Evolutionary conservation across 1,140 invertebrate species (phyloP).

Genomic region (Drosophila jambulina): DNA sequence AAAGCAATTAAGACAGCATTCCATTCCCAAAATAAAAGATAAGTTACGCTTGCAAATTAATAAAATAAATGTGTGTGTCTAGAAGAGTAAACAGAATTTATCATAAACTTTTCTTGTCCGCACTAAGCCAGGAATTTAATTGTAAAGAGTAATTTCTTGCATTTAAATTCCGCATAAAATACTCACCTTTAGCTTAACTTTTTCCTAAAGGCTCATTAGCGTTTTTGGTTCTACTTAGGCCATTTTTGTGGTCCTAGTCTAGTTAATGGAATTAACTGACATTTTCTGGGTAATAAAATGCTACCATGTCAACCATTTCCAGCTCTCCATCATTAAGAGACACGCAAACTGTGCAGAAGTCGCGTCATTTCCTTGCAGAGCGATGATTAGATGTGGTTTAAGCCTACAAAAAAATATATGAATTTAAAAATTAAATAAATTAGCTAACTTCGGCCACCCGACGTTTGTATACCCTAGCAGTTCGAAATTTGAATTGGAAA

Average conservation of each 20-base stretch:
- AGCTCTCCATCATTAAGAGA: constrained; percentile 51
- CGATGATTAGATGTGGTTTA: constrained; percentile 49
- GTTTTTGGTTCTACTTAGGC: background rate
- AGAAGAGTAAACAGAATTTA: background rate
- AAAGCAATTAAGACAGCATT: background rate
- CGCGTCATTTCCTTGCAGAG: constrained; percentile 55
- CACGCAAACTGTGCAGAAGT: constrained; percentile 59
- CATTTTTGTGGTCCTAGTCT: background rate
- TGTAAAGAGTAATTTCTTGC: constrained; percentile 3
- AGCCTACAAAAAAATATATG: background rate
- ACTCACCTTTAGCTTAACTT: background rate
- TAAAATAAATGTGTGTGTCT: background rate
- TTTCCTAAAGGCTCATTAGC: constrained; percentile 1
- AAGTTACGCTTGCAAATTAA: background rate
- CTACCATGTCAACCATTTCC: constrained; percentile 33
- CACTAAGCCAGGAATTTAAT: background rate
- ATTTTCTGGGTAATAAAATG: constrained; percentile 50
- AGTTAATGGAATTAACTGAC: constrained; percentile 41
- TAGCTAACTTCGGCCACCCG: background rate
- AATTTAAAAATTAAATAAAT: background rate
- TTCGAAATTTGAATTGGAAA: too few species aligned
- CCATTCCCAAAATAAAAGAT: background rate
- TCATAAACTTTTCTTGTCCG: constrained; percentile 12
- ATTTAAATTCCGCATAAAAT: constrained; percentile 10
- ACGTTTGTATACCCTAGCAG: background rate